Percentiles rank a stretch among this genome's conserved stretches.
Conservation (phyloP, 2,888 invertebrate genomes). For the Aleiodes alternator region DNA sequence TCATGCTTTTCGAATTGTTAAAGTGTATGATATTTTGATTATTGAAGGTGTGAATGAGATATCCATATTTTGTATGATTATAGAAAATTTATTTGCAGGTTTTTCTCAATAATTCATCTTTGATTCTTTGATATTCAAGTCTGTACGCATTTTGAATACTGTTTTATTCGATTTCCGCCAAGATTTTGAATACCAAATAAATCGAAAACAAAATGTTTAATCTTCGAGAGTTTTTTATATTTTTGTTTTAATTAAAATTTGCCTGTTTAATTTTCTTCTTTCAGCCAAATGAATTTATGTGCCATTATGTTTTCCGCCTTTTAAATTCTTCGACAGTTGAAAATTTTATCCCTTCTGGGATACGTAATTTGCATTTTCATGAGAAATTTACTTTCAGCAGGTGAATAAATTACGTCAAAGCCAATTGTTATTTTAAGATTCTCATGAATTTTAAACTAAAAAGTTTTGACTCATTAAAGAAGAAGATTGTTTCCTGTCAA, state of each 20-base stretch:
- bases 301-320: constrained; percentile 31
- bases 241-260: constrained; percentile 11
- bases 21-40: neutral
- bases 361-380: neutral
- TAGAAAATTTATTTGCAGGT: neutral
- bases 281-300: constrained; percentile 21
- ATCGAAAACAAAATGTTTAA: constrained; percentile 27
- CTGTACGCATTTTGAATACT: neutral
- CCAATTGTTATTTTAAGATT: neutral
- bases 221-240: neutral
- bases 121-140: neutral
- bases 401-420: neutral
- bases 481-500: constrained; percentile 26
- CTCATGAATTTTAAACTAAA: constrained; percentile 24
- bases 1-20: neutral
- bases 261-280: constrained; percentile 18
- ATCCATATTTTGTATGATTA: neutral
- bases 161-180: neutral
- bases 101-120: neutral
- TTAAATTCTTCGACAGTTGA: neutral
- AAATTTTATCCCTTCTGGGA: neutral
- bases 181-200: neutral
- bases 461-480: constrained; percentile 34
- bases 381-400: neutral
- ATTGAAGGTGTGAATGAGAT: neutral